phyloP scores from a whole-genome alignment of 2,113 vertebrate genomes.

The Phycodurus eques region DNA sequence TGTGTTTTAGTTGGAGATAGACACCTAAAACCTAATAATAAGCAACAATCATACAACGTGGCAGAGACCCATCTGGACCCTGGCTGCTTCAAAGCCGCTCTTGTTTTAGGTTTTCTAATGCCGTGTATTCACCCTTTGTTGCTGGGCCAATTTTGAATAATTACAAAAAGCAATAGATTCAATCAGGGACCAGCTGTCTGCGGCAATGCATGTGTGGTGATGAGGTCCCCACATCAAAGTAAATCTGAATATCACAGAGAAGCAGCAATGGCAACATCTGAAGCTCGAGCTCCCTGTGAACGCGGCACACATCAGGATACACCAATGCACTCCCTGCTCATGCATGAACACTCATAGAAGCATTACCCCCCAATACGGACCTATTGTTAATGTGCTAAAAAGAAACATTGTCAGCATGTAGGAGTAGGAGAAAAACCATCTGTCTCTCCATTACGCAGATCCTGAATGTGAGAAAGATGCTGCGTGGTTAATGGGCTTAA shows the following conservation, averaged over 20 bases:
- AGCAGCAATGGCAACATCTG: constrained; percentile 50
- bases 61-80: constrained; percentile 62
- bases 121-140: constrained; percentile 61
- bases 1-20: constrained; percentile 41
- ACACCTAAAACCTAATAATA: constrained; percentile 41
- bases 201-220: constrained; percentile 38
- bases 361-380: not conserved
- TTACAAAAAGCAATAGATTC: constrained; percentile 69
- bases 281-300: constrained; percentile 37
- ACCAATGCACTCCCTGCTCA: not conserved
- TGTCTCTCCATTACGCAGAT: constrained; percentile 46
- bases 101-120: constrained; percentile 41
- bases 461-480: constrained; percentile 33
- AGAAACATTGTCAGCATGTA: constrained; percentile 29
- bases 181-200: constrained; percentile 66
- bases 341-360: not conserved
- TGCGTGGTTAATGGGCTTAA: constrained; percentile 46
- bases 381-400: constrained; percentile 16
- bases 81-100: constrained; percentile 46
- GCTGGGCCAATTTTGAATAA: constrained; percentile 66
- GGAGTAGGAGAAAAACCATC: constrained; percentile 55
- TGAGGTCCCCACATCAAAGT: constrained; percentile 59
- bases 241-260: constrained; percentile 59
- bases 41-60: constrained; percentile 22
- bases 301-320: constrained; percentile 21